Conservation (phyloP, 2,797 vertebrate genomes). For the Bovichtus variegatus region DNA sequence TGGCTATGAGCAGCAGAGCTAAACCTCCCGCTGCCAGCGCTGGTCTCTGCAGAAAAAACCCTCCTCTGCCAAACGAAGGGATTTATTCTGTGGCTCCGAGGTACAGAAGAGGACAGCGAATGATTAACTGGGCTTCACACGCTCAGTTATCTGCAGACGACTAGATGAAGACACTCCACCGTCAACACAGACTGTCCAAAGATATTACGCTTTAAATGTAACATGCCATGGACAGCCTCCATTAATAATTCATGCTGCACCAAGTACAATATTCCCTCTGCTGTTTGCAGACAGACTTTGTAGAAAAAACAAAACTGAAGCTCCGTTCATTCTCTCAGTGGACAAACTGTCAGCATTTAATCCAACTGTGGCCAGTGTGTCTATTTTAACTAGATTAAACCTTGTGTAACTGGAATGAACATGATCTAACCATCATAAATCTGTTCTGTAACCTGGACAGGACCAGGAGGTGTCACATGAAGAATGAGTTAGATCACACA, state of each 20-base stretch:
- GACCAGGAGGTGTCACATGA: not conserved
- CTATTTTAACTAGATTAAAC: not conserved
- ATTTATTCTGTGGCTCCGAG: constrained; percentile 43
- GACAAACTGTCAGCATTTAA: not conserved
- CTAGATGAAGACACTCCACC: constrained; percentile 7
- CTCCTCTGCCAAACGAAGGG: constrained; percentile 46
- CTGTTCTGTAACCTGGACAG: not conserved
- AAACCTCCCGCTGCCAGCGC: constrained; percentile 14
- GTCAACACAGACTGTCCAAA: not conserved
- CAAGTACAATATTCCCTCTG: not conserved
- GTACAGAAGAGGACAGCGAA: constrained; percentile 25
- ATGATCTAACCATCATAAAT: not conserved
- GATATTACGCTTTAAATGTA: constrained; percentile 14
- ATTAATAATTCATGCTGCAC: constrained; percentile 41
- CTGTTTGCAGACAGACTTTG: constrained; percentile 30
- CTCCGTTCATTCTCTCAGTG: not conserved
- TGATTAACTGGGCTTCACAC: constrained; percentile 44
- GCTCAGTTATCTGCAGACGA: constrained; percentile 5
- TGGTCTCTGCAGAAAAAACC: constrained; percentile 9
- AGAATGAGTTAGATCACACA: not conserved
- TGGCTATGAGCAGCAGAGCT: constrained; percentile 25
- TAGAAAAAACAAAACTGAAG: not conserved
- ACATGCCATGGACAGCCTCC: not conserved
- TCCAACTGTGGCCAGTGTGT: not conserved
- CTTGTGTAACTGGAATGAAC: not conserved